Conservation (phyloP, 2,888 invertebrate genomes). For the Hesperia comma region DNA sequence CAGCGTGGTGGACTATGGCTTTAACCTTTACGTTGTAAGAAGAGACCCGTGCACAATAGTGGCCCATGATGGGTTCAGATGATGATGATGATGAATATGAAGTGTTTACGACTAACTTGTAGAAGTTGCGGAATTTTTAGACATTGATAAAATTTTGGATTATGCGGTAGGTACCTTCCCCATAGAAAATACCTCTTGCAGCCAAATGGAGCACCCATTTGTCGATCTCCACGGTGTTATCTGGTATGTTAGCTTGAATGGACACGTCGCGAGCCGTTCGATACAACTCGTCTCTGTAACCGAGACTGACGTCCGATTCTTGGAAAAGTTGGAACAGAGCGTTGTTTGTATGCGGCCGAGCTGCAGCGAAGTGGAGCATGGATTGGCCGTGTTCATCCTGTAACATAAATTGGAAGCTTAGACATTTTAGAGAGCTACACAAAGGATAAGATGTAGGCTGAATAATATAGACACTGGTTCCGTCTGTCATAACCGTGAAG, state of each 20-base stretch:
- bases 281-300: slow-evolving; percentile 93
- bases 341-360: slow-evolving; percentile 91
- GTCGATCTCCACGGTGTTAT: slow-evolving; percentile 93
- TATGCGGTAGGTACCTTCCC: neutral
- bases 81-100: too few relatives aligned
- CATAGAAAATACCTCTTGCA: slow-evolving; percentile 85
- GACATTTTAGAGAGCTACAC: neutral
- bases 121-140: too few relatives aligned
- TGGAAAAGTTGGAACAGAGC: slow-evolving; percentile 91
- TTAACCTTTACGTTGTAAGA: too few relatives aligned
- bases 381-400: slow-evolving; percentile 96
- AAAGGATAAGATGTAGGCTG: too few relatives aligned
- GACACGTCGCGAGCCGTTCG: slow-evolving; percentile 94
- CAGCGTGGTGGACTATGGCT: too few relatives aligned
- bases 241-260: slow-evolving; percentile 89
- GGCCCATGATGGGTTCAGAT: too few relatives aligned
- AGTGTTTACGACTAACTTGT: too few relatives aligned
- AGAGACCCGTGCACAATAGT: too few relatives aligned
- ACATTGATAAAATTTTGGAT: neutral
- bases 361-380: slow-evolving; percentile 94
- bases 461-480: too few relatives aligned
- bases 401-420: slow-evolving; percentile 10
- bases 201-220: slow-evolving; percentile 90
- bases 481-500: too few relatives aligned
- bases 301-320: slow-evolving; percentile 91